Base-by-base conservation (phyloP, 2,888 invertebrate genomes). In the Andrena dorsata region DNA sequence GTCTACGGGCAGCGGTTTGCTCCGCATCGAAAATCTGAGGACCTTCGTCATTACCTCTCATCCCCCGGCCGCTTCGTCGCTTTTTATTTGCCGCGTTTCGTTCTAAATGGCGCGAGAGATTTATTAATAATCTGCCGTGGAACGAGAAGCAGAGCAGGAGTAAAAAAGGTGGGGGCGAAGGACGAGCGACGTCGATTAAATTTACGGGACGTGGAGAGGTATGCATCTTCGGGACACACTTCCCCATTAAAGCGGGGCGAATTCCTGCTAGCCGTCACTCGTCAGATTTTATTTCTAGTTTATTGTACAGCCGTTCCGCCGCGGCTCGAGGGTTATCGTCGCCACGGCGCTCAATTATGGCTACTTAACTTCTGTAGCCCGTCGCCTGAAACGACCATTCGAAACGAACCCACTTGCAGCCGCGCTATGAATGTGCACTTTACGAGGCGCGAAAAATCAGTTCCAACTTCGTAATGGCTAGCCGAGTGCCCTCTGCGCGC, bases 91-190 rank as follows among this genome's bases (percentile, higher is more conserved):
- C 64, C 53, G 10, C 3, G 32, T 56, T 70, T 74, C 73, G 49
- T 82, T 64, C 53, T 73, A 83, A 84, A 74, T 60, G 76, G 70
- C 70, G 53, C 76, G 53, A 49, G 63, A 77, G 71, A 76, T 76
- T 84, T 82, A 82, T 82, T 82, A 83, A 83, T 82, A 83, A 79
- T 80, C 78, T 58, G 41, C 3, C 23, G 70, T n/a, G 72, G 49
- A 69, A 66, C 71, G 63, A 63, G 63, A 61, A n/a, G 71, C 41
- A 41, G 69, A 35, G 32, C 26, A n/a, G 13, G 53, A n/a, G 49
- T 51, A 16, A 63, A 53, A 32, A 56, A 32, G 56, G 16, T 28
- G 10, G 13, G 35, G 23, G 32, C 35, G 30, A 23, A 49, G 63
- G 35, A 69, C 65, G 64, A 69, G 56, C 63, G 61, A 65, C 82